Conservation (phyloP, 2,888 invertebrate genomes). For the Galerucella pusilla region DNA sequence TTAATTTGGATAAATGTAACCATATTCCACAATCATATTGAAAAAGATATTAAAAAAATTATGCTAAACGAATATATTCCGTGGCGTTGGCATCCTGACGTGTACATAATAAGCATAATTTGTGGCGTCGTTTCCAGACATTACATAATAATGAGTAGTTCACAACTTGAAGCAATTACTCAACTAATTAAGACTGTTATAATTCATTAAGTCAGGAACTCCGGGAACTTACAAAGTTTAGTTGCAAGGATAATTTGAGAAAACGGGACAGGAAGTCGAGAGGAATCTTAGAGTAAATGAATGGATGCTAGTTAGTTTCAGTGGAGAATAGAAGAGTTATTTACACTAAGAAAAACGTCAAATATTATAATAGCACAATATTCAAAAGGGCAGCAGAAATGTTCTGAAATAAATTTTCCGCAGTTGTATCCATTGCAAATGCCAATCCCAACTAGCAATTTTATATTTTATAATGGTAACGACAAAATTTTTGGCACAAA, state of each 20-base stretch:
- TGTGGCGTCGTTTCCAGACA: conserved; percentile 36
- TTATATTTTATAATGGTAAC: too few species aligned
- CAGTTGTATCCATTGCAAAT: too few species aligned
- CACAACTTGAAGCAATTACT: conserved; percentile 41
- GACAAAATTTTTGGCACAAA: too few species aligned
- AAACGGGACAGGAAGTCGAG: conserved; percentile 45
- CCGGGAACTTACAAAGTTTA: conserved; percentile 45
- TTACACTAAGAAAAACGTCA: conserved; percentile 17
- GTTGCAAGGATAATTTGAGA: conserved; percentile 40
- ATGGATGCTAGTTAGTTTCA: conserved; percentile 29
- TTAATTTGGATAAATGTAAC: too few species aligned
- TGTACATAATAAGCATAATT: conserved; percentile 43
- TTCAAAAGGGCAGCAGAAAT: too few species aligned
- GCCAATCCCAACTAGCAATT: too few species aligned
- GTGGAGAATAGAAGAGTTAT: conserved; percentile 14
- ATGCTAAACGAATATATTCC: not conserved
- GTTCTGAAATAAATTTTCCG: too few species aligned
- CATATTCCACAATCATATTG: not conserved
- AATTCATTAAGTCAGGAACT: conserved; percentile 51
- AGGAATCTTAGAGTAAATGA: conserved; percentile 34
- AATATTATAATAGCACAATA: too few species aligned
- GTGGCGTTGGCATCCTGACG: conserved; percentile 19
- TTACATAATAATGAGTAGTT: conserved; percentile 52
- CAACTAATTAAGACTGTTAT: conserved; percentile 55
- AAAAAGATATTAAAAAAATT: not conserved